Evolutionary conservation across 2,888 invertebrate genomes (phyloP).

Genomic region (Erynnis tages): DNA sequence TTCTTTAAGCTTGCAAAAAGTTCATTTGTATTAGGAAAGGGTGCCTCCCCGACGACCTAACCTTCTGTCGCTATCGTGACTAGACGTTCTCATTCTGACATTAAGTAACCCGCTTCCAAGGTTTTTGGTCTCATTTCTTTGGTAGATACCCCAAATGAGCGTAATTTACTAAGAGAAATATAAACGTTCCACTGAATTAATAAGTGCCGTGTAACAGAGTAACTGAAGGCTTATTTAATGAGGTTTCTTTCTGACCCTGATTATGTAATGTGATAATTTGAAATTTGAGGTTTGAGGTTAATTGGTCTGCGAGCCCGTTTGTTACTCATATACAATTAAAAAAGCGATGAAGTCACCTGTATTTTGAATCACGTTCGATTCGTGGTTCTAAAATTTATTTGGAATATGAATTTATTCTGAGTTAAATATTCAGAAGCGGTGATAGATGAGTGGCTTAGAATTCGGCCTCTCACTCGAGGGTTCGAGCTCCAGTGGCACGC

Average conservation of each 20-base stretch:
- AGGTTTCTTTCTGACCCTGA: neutral
- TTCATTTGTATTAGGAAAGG: slow-evolving; percentile 2
- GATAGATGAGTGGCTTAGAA: too few relatives aligned
- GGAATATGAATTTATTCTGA: too few relatives aligned
- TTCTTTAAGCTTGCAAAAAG: neutral
- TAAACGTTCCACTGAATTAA: slow-evolving; percentile 10
- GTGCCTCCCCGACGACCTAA: neutral
- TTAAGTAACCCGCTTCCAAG: slow-evolving; percentile 5
- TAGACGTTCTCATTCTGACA: slow-evolving; percentile 1
- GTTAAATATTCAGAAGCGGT: too few relatives aligned
- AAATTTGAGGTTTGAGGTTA: too few relatives aligned
- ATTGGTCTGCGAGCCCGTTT: too few relatives aligned
- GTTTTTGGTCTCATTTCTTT: slow-evolving; percentile 14
- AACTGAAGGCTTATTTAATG: neutral
- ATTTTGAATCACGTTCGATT: too few relatives aligned
- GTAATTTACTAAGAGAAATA: slow-evolving; percentile 8
- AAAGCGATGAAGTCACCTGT: too few relatives aligned
- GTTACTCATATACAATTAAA: too few relatives aligned
- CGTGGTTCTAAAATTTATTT: too few relatives aligned
- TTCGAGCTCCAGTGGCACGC: too few relatives aligned
- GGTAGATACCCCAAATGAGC: slow-evolving; percentile 8
- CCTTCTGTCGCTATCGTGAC: slow-evolving; percentile 5
- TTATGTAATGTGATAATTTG: too few relatives aligned
- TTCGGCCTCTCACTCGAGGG: too few relatives aligned
- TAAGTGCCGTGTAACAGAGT: slow-evolving; percentile 10